Conservation (phyloP, 2,888 invertebrate species). For the Ophion costatus region DNA sequence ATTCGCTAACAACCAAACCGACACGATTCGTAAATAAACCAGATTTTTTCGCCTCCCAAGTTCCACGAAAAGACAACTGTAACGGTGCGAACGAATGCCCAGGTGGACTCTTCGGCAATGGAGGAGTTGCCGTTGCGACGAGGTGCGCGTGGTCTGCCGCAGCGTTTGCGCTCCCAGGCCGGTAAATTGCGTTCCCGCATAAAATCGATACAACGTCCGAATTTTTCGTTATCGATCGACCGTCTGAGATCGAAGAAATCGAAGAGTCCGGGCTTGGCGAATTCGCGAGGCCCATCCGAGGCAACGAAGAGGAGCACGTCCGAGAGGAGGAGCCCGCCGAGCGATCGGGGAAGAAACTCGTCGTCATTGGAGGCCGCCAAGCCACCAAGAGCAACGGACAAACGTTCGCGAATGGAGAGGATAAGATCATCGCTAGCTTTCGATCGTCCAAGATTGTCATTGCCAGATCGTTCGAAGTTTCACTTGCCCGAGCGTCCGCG, state of each 20-base stretch:
- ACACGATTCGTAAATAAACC: background rate
- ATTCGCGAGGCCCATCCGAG: slow-evolving; percentile 66
- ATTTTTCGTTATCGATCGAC: slow-evolving; percentile 82
- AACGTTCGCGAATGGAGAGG: slow-evolving; percentile 84
- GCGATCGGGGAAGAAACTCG: slow-evolving; percentile 62
- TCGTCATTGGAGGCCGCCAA: slow-evolving; percentile 38
- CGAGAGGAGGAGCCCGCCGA: slow-evolving; percentile 58
- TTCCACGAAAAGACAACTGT: background rate
- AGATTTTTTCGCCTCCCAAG: background rate
- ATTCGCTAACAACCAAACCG: no score
- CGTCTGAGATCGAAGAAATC: slow-evolving; percentile 79
- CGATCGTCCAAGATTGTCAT: slow-evolving; percentile 84
- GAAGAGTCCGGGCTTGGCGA: slow-evolving; percentile 73
- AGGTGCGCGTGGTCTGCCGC: slow-evolving; percentile 80
- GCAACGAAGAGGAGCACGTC: slow-evolving; percentile 59
- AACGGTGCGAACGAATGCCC: slow-evolving; percentile 19
- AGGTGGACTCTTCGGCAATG: slow-evolving; percentile 87
- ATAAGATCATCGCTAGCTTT: slow-evolving; percentile 87
- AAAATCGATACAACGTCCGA: slow-evolving; percentile 86
- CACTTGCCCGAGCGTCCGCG: slow-evolving; percentile 86
- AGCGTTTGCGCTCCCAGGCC: slow-evolving; percentile 89
- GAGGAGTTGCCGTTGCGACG: slow-evolving; percentile 84
- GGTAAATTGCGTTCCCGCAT: slow-evolving; percentile 89
- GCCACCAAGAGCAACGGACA: slow-evolving; percentile 68
- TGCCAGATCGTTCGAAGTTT: slow-evolving; percentile 84